Percentiles rank a stretch among this genome's conserved stretches.
phyloP scores from a whole-genome alignment of 2,797 vertebrate genomes.

The Enteromius treurensis region DNA sequence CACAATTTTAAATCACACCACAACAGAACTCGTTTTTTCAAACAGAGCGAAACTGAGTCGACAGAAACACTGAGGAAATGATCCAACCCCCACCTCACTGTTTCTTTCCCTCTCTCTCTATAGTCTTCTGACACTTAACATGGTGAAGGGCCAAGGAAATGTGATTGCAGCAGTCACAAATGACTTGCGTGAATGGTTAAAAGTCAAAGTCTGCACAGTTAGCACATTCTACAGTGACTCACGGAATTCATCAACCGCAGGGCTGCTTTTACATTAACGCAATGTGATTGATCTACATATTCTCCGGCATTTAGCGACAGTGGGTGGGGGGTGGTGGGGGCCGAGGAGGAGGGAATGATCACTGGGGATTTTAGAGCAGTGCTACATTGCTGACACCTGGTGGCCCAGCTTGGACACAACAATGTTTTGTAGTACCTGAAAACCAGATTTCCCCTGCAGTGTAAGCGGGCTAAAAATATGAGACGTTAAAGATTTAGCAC shows the following conservation, averaged over 20 bases:
- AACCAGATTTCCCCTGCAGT: neutral
- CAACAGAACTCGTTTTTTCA: constrained; percentile 62
- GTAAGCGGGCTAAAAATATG: neutral
- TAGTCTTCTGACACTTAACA: constrained; percentile 69
- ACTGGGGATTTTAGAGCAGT: constrained; percentile 65
- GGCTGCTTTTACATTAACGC: constrained; percentile 78
- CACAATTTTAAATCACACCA: constrained; percentile 65
- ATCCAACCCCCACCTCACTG: constrained; percentile 55
- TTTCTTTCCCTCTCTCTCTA: constrained; percentile 30
- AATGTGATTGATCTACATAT: constrained; percentile 80
- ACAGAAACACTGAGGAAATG: constrained; percentile 55
- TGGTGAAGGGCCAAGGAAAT: constrained; percentile 74
- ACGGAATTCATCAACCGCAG: constrained; percentile 77
- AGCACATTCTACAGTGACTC: constrained; percentile 82
- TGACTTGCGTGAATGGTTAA: constrained; percentile 72
- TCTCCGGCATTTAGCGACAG: constrained; percentile 66
- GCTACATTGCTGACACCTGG: constrained; percentile 79
- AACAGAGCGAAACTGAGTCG: constrained; percentile 61
- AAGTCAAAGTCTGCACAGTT: constrained; percentile 80
- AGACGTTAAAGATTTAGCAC: neutral
- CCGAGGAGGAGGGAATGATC: constrained; percentile 31
- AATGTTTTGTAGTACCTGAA: neutral
- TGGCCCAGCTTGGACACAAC: constrained; percentile 70
- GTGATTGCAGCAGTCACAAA: constrained; percentile 81
- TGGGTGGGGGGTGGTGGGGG: constrained; percentile 15